Evolutionary conservation across 1,140 invertebrate genomes (phyloP).

Genomic region (Coenobita brevimanus): DNA sequence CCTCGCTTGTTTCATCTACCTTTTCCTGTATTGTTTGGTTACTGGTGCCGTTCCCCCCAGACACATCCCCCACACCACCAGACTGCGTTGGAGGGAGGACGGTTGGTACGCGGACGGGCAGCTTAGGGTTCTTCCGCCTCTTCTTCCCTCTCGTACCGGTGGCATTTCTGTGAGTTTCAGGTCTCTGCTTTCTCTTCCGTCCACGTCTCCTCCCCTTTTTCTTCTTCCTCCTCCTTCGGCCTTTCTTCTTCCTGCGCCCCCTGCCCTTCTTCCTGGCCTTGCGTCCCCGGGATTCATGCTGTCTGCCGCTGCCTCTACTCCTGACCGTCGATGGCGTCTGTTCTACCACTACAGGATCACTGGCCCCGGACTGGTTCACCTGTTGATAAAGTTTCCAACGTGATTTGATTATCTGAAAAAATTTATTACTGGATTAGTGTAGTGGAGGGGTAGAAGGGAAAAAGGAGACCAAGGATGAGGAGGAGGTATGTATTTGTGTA

Average conservation of each 20-base stretch:
- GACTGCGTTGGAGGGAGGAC: conserved; percentile 2
- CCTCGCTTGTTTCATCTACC: background rate
- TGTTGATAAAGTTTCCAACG: too few relatives aligned
- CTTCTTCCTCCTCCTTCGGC: background rate
- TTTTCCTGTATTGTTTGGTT: background rate
- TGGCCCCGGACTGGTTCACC: too few relatives aligned
- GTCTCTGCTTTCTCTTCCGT: conserved; percentile 18
- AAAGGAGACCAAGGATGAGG: too few relatives aligned
- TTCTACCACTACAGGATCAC: too few relatives aligned
- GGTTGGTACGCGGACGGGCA: conserved; percentile 42
- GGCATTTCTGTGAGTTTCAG: background rate
- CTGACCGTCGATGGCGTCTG: background rate
- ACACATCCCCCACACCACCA: background rate
- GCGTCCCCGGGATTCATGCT: background rate
- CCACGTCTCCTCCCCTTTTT: conserved; percentile 19
- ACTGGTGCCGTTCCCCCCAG: background rate
- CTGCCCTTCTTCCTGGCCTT: background rate
- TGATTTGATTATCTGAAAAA: too few relatives aligned
- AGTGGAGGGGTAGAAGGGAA: too few relatives aligned
- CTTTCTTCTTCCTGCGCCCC: conserved; percentile 21
- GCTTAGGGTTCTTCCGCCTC: conserved; percentile 47
- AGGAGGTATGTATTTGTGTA: too few relatives aligned
- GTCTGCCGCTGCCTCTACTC: background rate
- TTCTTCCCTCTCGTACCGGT: conserved; percentile 11
- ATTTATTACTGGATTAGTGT: too few relatives aligned